Percentiles rank a stretch among this genome's conserved stretches.
Evolutionary conservation across 2,797 vertebrate species (phyloP).

Genomic region (Diplodus sargus): DNA sequence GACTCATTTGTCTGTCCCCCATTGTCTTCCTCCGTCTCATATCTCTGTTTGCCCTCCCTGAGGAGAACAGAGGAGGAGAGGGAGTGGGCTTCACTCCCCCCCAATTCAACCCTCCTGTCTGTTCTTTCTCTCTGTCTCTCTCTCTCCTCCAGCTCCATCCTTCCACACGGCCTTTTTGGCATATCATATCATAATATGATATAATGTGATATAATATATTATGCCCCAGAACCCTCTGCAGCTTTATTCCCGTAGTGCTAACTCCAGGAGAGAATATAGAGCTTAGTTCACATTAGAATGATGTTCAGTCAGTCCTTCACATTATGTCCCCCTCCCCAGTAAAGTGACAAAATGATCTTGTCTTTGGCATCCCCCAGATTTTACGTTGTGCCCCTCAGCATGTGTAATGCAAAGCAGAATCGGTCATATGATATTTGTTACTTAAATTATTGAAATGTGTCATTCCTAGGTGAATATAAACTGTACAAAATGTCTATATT

Average conservation of each 20-base stretch:
- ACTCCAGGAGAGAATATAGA: slow-evolving; percentile 16
- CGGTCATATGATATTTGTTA: neutral
- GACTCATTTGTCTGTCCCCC: slow-evolving; percentile 76
- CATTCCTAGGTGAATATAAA: too few species aligned
- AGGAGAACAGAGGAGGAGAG: slow-evolving; percentile 60
- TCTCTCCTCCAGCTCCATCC: slow-evolving; percentile 29
- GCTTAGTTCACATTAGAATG: slow-evolving; percentile 58
- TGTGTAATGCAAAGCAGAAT: neutral
- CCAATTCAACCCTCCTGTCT: slow-evolving; percentile 22
- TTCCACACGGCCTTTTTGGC: slow-evolving; percentile 48
- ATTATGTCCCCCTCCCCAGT: slow-evolving; percentile 47
- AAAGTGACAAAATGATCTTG: slow-evolving; percentile 46
- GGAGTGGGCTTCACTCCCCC: slow-evolving; percentile 39
- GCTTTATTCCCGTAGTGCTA: slow-evolving; percentile 23
- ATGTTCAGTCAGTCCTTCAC: slow-evolving; percentile 66
- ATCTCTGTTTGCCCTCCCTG: slow-evolving; percentile 69
- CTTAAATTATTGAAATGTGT: too few species aligned
- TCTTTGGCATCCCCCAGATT: slow-evolving; percentile 31
- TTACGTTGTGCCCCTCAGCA: slow-evolving; percentile 10
- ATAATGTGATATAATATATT: neutral
- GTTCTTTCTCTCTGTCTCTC: neutral
- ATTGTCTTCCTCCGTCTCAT: slow-evolving; percentile 77
- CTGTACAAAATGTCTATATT: neutral
- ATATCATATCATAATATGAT: slow-evolving; percentile 34
- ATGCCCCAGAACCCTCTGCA: slow-evolving; percentile 33